Conservation (phyloP, 2,113 vertebrate genomes). For the Centropus bengalensis region DNA sequence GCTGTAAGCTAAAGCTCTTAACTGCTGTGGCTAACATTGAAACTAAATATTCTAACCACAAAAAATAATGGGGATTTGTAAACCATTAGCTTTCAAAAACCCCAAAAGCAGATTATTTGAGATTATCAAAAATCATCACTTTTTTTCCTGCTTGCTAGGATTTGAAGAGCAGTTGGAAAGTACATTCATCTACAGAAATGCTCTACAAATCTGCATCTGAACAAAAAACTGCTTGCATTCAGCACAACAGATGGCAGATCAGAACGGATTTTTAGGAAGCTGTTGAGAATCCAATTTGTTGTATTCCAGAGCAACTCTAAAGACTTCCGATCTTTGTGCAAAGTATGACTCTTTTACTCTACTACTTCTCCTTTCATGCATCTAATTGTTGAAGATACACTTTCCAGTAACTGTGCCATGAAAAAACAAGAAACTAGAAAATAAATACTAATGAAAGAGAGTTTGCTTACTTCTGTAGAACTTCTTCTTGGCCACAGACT, state of each 20-base stretch:
- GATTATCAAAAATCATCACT: background rate
- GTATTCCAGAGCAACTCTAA: background rate
- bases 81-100: background rate
- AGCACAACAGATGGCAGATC: background rate
- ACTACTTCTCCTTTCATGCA: background rate
- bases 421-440: background rate
- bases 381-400: background rate
- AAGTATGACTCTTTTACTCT: background rate
- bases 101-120: background rate
- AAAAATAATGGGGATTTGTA: background rate
- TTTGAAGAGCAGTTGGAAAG: background rate
- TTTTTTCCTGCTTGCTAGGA: background rate
- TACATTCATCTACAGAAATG: background rate
- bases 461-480: conserved; percentile 93
- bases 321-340: background rate
- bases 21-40: background rate
- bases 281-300: background rate
- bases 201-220: background rate
- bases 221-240: background rate
- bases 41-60: background rate
- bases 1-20: background rate
- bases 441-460: conserved; percentile 12
- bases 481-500: conserved; percentile 95
- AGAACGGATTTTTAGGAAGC: background rate
- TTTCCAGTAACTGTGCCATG: background rate